Conservation (phyloP, 2,888 invertebrate species). For the Drosophila percnosoma region DNA sequence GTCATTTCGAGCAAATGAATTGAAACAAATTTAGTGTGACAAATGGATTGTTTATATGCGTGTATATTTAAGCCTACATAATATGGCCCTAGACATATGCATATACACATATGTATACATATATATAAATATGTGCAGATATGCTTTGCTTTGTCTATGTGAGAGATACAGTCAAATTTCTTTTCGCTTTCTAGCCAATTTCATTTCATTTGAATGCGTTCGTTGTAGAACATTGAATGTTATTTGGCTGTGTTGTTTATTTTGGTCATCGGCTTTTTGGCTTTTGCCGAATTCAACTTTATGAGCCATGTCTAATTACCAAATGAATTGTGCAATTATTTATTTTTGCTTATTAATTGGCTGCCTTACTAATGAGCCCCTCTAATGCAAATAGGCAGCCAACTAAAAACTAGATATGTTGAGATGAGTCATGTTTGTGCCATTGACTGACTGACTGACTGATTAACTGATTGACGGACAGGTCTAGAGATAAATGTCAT, state of each 20-base stretch:
- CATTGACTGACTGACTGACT: slow-evolving; percentile 15
- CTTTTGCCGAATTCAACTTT: slow-evolving; percentile 77
- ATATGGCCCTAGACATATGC: slow-evolving; percentile 1
- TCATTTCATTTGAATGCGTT: slow-evolving; percentile 72
- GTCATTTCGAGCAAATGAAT: slow-evolving; percentile 83
- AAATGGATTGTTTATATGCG: slow-evolving; percentile 77
- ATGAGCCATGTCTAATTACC: slow-evolving; percentile 83
- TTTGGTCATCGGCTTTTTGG: slow-evolving; percentile 53
- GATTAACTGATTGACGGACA: slow-evolving; percentile 20
- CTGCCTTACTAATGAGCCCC: slow-evolving; percentile 65
- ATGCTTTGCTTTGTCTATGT: not conserved
- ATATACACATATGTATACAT: not conserved
- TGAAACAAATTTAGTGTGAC: slow-evolving; percentile 84
- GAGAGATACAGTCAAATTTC: slow-evolving; percentile 69
- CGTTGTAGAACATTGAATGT: slow-evolving; percentile 35
- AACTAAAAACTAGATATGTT: slow-evolving; percentile 29
- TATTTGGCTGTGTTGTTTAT: slow-evolving; percentile 41
- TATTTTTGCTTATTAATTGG: slow-evolving; percentile 79
- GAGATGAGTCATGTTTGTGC: slow-evolving; percentile 39
- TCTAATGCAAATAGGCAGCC: slow-evolving; percentile 23
- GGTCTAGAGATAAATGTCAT: slow-evolving; percentile 53
- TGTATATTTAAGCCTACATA: slow-evolving; percentile 17
- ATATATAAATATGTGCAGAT: not conserved
- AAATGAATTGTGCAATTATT: slow-evolving; percentile 82
- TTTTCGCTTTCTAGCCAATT: slow-evolving; percentile 70